phyloP scores from a whole-genome alignment of 2,888 invertebrate genomes.

The Drosophila leonis region DNA sequence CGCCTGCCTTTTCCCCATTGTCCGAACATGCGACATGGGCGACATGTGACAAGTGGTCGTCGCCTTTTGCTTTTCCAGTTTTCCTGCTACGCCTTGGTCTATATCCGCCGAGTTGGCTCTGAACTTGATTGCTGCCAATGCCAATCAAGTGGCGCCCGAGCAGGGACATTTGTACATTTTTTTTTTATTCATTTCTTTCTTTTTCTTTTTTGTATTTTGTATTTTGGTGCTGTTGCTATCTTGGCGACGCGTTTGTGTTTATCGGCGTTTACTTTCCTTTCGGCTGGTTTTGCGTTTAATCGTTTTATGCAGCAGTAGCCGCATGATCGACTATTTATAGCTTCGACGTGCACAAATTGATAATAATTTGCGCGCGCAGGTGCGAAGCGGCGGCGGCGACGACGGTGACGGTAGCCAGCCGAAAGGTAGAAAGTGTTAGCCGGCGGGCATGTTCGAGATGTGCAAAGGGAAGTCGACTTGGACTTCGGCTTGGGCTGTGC shows the following conservation, averaged over 20 bases:
- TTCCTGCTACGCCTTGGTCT: conserved; percentile 33
- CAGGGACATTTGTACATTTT: conserved; percentile 31
- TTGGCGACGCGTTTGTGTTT: conserved; percentile 1
- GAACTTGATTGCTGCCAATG: conserved; percentile 41
- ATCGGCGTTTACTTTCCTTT: conserved; percentile 33
- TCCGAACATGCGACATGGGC: neutral
- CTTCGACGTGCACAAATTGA: conserved; percentile 73
- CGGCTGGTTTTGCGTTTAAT: conserved; percentile 30
- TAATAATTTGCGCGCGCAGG: conserved; percentile 63
- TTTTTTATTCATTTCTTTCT: conserved; percentile 7
- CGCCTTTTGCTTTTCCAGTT: conserved; percentile 27
- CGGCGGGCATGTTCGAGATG: conserved; percentile 15
- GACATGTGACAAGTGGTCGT: conserved; percentile 16
- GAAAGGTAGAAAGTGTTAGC: conserved; percentile 66
- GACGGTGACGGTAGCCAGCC: conserved; percentile 8
- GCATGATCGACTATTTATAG: conserved; percentile 68
- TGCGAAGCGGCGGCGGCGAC: conserved; percentile 39
- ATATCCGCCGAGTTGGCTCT: conserved; percentile 27
- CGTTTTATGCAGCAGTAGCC: conserved; percentile 40
- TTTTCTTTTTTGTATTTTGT: neutral
- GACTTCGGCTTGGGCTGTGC: neutral
- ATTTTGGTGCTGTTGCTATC: conserved; percentile 13
- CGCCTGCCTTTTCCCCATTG: conserved; percentile 12
- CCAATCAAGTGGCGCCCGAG: conserved; percentile 28
- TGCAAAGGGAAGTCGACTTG: conserved; percentile 13